phyloP scores from a whole-genome alignment of 2,888 invertebrate genomes.

The Eristalis arbustorum region DNA sequence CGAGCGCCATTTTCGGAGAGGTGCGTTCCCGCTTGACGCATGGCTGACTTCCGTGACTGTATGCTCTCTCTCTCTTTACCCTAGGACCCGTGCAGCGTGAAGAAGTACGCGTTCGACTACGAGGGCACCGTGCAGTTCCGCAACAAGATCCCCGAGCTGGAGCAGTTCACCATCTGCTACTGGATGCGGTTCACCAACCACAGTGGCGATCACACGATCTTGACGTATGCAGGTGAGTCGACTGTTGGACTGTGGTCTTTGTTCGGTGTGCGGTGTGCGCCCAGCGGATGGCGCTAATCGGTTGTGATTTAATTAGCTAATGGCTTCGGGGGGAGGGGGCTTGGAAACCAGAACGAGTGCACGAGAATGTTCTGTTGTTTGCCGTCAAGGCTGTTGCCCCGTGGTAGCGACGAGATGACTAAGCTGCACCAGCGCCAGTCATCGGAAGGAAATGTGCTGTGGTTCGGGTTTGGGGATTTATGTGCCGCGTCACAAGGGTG shows the following conservation, averaged over 20 bases:
- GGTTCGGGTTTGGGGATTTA: not conserved
- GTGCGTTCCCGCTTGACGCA: slow-evolving; percentile 62
- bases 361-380: not conserved
- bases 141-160: slow-evolving; percentile 86
- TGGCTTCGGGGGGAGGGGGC: not conserved
- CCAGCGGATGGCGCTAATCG: not conserved
- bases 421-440: not conserved
- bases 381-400: not conserved
- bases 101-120: slow-evolving; percentile 86
- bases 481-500: not conserved
- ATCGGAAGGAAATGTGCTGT: not conserved
- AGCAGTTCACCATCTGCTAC: slow-evolving; percentile 91
- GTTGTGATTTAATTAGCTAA: not conserved
- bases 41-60: slow-evolving; percentile 2
- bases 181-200: slow-evolving; percentile 93
- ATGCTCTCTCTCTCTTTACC: slow-evolving; percentile 10
- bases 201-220: slow-evolving; percentile 89
- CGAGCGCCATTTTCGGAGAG: slow-evolving; percentile 69
- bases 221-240: slow-evolving; percentile 89
- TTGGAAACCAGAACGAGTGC: not conserved
- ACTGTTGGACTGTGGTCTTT: not conserved
- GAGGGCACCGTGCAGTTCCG: slow-evolving; percentile 87
- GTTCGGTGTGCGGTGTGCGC: not conserved
- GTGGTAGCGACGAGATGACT: not conserved
- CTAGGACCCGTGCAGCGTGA: slow-evolving; percentile 84